phyloP scores from a whole-genome alignment of 2,113 vertebrate species.

The Aepyceros melampus region DNA sequence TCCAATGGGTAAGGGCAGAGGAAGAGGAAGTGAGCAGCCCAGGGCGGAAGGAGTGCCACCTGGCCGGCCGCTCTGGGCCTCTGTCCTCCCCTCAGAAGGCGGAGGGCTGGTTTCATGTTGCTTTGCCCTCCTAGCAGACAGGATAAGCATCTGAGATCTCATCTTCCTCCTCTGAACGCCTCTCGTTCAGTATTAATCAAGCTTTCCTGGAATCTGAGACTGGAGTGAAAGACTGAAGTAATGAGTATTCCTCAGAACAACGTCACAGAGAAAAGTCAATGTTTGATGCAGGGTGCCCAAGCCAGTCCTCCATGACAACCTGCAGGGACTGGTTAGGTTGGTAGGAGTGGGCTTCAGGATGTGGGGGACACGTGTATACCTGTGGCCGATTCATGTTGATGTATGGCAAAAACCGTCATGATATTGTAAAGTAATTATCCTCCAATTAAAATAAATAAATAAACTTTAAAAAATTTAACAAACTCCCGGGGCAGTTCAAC shows the following conservation, averaged over 20 bases:
- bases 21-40: not conserved
- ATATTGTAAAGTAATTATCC: not conserved
- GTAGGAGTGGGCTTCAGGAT: not conserved
- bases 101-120: not conserved
- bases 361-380: not conserved
- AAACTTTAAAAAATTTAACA: not conserved
- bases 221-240: not conserved
- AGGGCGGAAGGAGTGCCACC: accelerated
- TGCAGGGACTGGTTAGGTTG: not conserved
- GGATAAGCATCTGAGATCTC: not conserved
- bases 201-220: not conserved
- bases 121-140: not conserved
- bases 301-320: not conserved
- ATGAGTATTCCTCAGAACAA: not conserved
- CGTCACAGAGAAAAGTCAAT: not conserved
- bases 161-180: not conserved
- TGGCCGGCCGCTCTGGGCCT: accelerated
- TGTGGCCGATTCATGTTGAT: not conserved
- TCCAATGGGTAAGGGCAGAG: not conserved
- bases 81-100: not conserved
- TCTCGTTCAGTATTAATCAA: not conserved
- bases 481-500: not conserved
- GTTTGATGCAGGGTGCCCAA: not conserved
- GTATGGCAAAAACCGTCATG: not conserved
- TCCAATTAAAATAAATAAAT: not conserved